A percentile compares a stretch with the other conserved stretches of the same genome.
phyloP scores from a whole-genome alignment of 2,797 vertebrate genomes.

The Falco naumanni region DNA sequence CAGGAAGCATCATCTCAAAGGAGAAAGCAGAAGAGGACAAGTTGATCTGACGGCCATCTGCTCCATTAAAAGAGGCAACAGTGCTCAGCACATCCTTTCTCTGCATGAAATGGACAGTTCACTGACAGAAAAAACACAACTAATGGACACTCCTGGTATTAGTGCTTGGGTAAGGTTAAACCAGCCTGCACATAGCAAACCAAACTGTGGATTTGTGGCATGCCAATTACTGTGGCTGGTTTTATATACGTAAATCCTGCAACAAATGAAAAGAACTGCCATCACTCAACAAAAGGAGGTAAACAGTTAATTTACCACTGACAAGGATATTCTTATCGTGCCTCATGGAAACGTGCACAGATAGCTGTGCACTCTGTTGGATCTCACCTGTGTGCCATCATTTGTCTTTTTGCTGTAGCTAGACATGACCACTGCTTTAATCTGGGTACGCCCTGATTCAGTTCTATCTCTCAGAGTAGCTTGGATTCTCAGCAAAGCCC shows the following conservation, averaged over 20 bases:
- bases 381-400: background rate
- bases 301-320: background rate
- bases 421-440: background rate
- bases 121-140: background rate
- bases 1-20: background rate
- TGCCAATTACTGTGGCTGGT: accelerated
- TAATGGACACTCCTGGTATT: background rate
- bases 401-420: background rate
- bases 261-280: background rate
- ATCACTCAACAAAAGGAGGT: too few species aligned
- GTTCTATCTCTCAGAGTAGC: background rate
- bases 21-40: background rate
- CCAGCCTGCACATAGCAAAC: background rate
- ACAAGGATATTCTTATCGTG: background rate
- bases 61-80: background rate
- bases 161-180: background rate
- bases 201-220: accelerated
- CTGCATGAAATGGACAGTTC: background rate
- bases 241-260: background rate
- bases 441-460: background rate
- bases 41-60: background rate
- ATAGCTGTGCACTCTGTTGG: accelerated
- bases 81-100: background rate
- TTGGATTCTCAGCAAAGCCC: background rate
- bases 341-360: accelerated